A percentile compares a stretch with the other conserved stretches of the same genome.
phyloP scores from a whole-genome alignment of 2,797 vertebrate species.

The Harpagifer antarcticus region DNA sequence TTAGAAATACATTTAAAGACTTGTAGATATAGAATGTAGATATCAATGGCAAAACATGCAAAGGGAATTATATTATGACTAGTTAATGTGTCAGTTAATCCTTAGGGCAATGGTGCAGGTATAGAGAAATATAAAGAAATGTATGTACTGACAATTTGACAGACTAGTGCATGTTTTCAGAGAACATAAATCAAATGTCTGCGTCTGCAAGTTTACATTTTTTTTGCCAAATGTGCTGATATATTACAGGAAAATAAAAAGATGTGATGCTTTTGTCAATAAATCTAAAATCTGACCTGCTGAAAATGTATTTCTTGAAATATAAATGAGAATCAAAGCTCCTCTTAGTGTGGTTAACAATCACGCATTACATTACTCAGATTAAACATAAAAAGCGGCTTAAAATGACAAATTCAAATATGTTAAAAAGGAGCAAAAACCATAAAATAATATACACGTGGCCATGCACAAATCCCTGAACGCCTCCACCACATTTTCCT shows the following conservation, averaged over 20 bases:
- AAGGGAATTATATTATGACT: not conserved
- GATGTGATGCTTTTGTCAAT: conserved; percentile 14
- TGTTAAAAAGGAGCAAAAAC: conserved; percentile 38
- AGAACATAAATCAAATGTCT: not conserved
- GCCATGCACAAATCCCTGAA: conserved; percentile 55
- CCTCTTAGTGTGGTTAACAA: conserved; percentile 29
- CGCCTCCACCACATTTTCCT: conserved; percentile 50
- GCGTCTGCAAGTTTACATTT: not conserved
- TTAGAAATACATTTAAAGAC: too few species aligned
- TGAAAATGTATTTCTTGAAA: conserved; percentile 1
- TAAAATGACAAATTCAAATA: conserved; percentile 30
- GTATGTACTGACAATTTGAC: not conserved
- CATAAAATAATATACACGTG: conserved; percentile 38
- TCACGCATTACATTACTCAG: conserved; percentile 24
- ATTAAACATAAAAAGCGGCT: conserved; percentile 14
- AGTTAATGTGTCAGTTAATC: not conserved
- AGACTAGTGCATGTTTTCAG: not conserved
- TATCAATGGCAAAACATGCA: not conserved
- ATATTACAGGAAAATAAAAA: conserved; percentile 3
- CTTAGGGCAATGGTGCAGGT: not conserved
- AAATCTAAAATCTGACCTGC: not conserved
- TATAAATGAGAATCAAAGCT: conserved; percentile 16
- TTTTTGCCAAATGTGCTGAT: conserved; percentile 14
- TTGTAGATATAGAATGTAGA: too few species aligned
- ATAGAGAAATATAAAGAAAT: not conserved